A percentile compares a stretch with the other conserved stretches of the same genome.
Evolutionary conservation across 2,797 vertebrate species (phyloP).

Genomic region (Ctenopoma multispine): DNA sequence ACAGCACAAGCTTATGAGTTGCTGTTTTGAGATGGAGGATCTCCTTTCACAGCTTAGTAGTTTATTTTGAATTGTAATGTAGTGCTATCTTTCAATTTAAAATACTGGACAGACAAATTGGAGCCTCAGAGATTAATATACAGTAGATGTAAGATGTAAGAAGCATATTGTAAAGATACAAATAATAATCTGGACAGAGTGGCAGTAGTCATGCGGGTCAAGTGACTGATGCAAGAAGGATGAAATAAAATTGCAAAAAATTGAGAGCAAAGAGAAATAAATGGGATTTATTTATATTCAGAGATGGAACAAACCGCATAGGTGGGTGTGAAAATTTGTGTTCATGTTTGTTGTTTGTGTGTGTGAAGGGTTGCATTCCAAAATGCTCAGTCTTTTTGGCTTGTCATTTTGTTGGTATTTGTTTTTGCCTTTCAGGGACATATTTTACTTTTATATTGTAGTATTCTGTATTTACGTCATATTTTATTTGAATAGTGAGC

Average conservation of each 20-base stretch:
- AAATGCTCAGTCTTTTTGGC: constrained; percentile 48
- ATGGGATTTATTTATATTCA: constrained; percentile 20
- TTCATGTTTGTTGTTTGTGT: constrained; percentile 29
- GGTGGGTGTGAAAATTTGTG: constrained; percentile 13
- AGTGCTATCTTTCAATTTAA: not conserved
- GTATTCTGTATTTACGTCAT: not conserved
- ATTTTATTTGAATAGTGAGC: not conserved
- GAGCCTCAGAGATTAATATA: not conserved
- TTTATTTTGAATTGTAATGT: not conserved
- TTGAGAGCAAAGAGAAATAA: constrained; percentile 17
- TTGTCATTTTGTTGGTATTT: not conserved
- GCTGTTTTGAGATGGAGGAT: not conserved
- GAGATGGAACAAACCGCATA: constrained; percentile 22
- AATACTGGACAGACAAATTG: not conserved
- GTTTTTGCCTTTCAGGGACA: constrained; percentile 14
- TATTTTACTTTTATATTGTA: not conserved
- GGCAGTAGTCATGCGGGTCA: not conserved
- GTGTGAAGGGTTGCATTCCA: constrained; percentile 74
- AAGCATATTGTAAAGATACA: constrained; percentile 1
- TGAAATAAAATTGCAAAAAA: constrained; percentile 37
- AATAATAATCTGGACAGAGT: constrained; percentile 11
- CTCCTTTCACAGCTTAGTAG: not conserved
- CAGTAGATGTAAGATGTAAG: not conserved
- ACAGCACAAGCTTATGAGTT: too few relatives aligned
- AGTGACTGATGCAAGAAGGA: constrained; percentile 50